Base-by-base conservation (phyloP, 1,140 invertebrate genomes). In the Tetragnatha versicolor region DNA sequence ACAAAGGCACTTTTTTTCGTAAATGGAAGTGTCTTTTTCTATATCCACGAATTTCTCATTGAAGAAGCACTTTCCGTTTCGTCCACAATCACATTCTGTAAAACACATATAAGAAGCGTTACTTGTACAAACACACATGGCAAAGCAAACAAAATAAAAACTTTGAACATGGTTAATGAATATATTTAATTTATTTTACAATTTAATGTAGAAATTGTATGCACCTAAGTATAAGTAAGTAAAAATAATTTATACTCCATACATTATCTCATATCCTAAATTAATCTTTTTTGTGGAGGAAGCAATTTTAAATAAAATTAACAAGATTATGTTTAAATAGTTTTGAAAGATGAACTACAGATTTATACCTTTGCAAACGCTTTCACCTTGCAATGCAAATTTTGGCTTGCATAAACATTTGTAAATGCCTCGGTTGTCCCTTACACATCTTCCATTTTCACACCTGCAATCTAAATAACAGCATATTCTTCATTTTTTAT, bases 1-100 rank as follows among this genome's bases (percentile, higher is more conserved):
- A 10, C 61, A 65, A 0, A 65, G 35, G 14, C 61, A 65, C 9
- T 65, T 27, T 22, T 65, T 65, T 42, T 65, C 37, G 22, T 42
- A 45, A 1, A 25, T 27, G 4, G 35, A 6, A 1, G 0, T 58
- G 2, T 5, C 14, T 42, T n/a, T 65, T 22, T 42, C 10, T 22
- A n/a, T n/a, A n/a, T 65, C 37, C 4, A 12, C 17, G 7, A 42
- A 42, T 2, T 5, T 42, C 27, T 45, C 39, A 10, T 3, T 25
- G 37, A 65, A 65, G 20, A 65, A 25, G 17, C 61, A 65, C 33
- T 65, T 42, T 3, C 61, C 61, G 2, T 42, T 45, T 12, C 5
- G 39, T 45, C 61, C 61, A 25, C 61, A 65, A 25, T 65, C 37
- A 25, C 61, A 65, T 45, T 5, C 61, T 65, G 14, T 39, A 35